Base-by-base conservation (phyloP, 2,113 vertebrate genomes). In the Sminthopsis crassicaudata region DNA sequence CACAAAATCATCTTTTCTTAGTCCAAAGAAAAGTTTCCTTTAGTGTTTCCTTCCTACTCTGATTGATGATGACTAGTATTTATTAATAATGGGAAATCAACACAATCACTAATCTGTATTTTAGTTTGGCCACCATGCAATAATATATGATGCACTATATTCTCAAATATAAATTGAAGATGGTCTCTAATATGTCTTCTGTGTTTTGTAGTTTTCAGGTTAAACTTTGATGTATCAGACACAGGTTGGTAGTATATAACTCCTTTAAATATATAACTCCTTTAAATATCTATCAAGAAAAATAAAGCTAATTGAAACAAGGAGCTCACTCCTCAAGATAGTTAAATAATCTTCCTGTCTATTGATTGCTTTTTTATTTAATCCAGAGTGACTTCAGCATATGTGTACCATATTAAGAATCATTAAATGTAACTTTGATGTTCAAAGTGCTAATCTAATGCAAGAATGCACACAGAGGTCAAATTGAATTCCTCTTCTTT, bases 361-460 rank as follows among this genome's bases (percentile, higher is more conserved):
- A 10, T 0, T 10, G 2, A 0, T 5, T 2, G 27, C 1, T 50
- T 30, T 92, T n/a, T 0, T 0, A 22, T n/a, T 53, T 27, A n/a
- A 0, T 0, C n/a, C 8, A 19, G 14, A 88, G 90, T 91, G 50
- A 89, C 91, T 95, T 25, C 26, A 97, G 76, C 42, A 36, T 90
- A 2, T 53, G 27, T 27, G 14, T 0, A 11, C 7, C 50, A 14
- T 24, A 94, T 88, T 94, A 84, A 84, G 42, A 46, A 91, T 52
- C 9, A 76, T 90, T 50, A 89, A 76, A 12, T n/a, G 54, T 91
- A 46, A 90, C 51, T 76, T 46, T 92, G 67, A 93, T 54, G 52
- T 46, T 94, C 93, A n/a, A 0, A 91, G 53, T 92, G 91, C 57
- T 92, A 53, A 95, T 57, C 46, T 19, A 51, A 60, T 24, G 26